Evolutionary conservation across 2,797 vertebrate genomes (phyloP).

Genomic region (Neomorphus geoffroyi): DNA sequence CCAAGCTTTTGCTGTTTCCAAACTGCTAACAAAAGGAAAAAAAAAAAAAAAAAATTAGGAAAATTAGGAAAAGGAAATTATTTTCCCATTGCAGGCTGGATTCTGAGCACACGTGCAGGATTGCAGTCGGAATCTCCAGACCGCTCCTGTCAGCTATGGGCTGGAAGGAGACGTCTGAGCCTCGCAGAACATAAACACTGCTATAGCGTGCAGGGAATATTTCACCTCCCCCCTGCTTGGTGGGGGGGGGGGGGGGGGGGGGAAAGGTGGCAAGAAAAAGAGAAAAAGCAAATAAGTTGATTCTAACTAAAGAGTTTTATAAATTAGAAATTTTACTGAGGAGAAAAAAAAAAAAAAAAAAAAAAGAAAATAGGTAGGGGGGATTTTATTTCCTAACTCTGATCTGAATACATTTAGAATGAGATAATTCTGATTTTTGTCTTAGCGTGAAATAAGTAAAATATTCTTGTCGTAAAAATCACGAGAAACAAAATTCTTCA

Average conservation of each 20-base stretch:
- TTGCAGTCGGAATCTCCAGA: slow-evolving; percentile 76
- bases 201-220: slow-evolving; percentile 45
- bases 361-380: too few relatives aligned
- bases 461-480: slow-evolving; percentile 18
- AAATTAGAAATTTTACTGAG: neutral
- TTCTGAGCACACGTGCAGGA: slow-evolving; percentile 80
- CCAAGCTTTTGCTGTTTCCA: slow-evolving; percentile 66
- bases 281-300: slow-evolving; percentile 9
- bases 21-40: slow-evolving; percentile 65
- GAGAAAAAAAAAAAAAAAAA: neutral
- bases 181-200: slow-evolving; percentile 77
- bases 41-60: too few relatives aligned
- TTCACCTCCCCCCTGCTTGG: neutral
- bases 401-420: neutral
- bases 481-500: neutral
- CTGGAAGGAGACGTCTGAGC: slow-evolving; percentile 78
- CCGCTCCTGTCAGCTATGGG: slow-evolving; percentile 79
- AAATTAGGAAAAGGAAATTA: slow-evolving; percentile 68
- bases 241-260: slow-evolving; percentile 20
- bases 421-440: neutral
- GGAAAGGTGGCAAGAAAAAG: neutral
- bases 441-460: neutral
- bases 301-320: neutral
- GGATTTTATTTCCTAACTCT: slow-evolving; percentile 28
- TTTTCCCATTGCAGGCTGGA: slow-evolving; percentile 74